phyloP scores from a whole-genome alignment of 1,140 invertebrate species.

The Panonychus citri region DNA sequence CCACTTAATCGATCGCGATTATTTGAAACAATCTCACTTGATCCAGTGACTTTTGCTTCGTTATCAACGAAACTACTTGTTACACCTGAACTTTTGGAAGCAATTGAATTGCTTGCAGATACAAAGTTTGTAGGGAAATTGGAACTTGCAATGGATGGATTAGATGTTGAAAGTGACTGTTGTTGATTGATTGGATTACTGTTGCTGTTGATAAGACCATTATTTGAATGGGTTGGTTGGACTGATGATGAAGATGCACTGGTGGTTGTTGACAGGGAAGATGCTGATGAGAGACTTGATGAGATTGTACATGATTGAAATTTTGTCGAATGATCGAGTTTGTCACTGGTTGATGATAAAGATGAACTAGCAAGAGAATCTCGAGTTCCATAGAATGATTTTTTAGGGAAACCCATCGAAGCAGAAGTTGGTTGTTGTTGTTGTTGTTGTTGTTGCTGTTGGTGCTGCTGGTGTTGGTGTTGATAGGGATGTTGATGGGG shows the following conservation, averaged over 20 bases:
- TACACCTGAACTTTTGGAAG: neutral
- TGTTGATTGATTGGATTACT: neutral
- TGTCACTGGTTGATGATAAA: neutral
- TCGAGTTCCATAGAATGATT: neutral
- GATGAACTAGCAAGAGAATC: neutral
- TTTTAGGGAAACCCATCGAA: too few species aligned
- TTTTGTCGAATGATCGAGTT: neutral
- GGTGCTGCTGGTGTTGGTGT: neutral
- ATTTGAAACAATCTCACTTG: neutral
- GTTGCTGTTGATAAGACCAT: neutral
- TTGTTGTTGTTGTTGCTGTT: neutral
- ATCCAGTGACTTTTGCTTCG: neutral
- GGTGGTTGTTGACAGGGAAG: neutral
- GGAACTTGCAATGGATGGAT: neutral
- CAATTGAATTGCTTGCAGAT: neutral
- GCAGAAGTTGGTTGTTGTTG: neutral
- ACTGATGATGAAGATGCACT: neutral
- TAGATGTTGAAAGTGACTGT: neutral
- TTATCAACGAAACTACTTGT: neutral
- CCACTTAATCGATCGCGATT: neutral
- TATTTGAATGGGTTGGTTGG: neutral
- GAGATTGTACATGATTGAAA: conserved; percentile 1
- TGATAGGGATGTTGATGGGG: neutral
- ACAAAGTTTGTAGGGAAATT: too few species aligned
- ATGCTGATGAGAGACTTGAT: neutral